phyloP scores from a whole-genome alignment of 2,888 invertebrate genomes.

The Atethmia centrago region DNA sequence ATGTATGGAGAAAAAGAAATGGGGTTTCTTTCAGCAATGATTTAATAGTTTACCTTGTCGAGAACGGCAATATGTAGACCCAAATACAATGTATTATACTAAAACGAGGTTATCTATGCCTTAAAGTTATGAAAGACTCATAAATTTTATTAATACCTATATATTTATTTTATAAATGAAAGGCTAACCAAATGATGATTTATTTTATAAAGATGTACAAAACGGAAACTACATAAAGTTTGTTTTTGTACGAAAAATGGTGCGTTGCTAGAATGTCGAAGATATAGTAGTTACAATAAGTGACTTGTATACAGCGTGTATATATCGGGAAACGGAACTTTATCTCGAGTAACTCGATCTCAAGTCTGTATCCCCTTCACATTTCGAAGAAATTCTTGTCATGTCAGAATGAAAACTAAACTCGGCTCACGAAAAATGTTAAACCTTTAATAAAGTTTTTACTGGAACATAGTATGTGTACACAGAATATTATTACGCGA shows the following conservation, averaged over 20 bases:
- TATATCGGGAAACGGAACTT: conserved; percentile 38
- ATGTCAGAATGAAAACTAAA: conserved; percentile 25
- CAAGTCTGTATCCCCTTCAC: background rate
- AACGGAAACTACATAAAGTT: background rate
- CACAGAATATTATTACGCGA: conserved; percentile 51
- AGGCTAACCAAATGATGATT: too few species aligned
- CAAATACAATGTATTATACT: background rate
- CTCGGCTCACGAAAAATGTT: conserved; percentile 41
- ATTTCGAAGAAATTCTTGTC: conserved; percentile 41
- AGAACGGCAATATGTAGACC: background rate
- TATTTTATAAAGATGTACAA: background rate
- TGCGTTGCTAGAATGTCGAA: background rate
- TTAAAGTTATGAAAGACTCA: background rate
- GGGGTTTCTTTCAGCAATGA: background rate
- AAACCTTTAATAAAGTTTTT: conserved; percentile 49
- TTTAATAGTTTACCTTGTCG: background rate
- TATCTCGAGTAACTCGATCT: conserved; percentile 24
- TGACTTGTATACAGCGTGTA: conserved; percentile 32
- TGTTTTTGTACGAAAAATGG: background rate
- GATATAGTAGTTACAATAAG: conserved; percentile 43
- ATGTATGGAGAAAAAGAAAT: background rate
- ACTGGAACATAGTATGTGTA: conserved; percentile 47
- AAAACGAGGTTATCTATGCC: too few species aligned
- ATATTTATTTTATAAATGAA: background rate
- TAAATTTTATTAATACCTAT: background rate